Base-by-base conservation (phyloP, 2,797 vertebrate species). In the Siniperca scherzeri region DNA sequence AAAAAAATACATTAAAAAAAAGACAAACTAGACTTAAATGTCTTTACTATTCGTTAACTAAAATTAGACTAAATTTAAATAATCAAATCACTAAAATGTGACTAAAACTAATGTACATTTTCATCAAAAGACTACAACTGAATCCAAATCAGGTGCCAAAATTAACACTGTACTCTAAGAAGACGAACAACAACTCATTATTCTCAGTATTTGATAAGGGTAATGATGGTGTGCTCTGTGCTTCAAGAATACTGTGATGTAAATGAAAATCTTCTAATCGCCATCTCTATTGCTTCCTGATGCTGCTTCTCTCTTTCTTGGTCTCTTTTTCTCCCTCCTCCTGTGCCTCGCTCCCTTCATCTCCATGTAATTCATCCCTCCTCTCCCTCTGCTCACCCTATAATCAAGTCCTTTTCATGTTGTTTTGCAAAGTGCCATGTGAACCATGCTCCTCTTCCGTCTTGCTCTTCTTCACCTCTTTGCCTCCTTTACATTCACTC, bases 401-500 rank as follows among this genome's bases (percentile, higher is more conserved):
- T 91, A 91, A 91, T 94, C 87, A 90, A 91, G 87, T 91, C 86
- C 91, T 88, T 88, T 91, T 94, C 81, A 89, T 91, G 88, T 87
- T 86, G 84, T 88, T 92, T 78, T 81, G 74, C 77, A 82, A 87
- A 91, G 82, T 85, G 78, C 73, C 76, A 56, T 70, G 77, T 21
- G 53, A 82, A 77, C 78, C 59, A 2, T 52, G 65, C 81, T 70
- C 66, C 70, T 80, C 75, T 70, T 82, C 73, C 42, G 5, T 61
- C 77, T 72, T 2, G 3, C 71, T 76, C 81, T 7, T 81, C 67
- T 83, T 88, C 76, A 81, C 81, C 86, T 84, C 82, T 84, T 82
- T 12, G 40, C 59, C 78, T 78, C 75, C 36, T 65, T 86, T 83
- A 86, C 56, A 72, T 77, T 76, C 80, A 21, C 64, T 65, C 67